phyloP scores from a whole-genome alignment of 1,140 invertebrate species.

The Heliconius melpomene region DNA sequence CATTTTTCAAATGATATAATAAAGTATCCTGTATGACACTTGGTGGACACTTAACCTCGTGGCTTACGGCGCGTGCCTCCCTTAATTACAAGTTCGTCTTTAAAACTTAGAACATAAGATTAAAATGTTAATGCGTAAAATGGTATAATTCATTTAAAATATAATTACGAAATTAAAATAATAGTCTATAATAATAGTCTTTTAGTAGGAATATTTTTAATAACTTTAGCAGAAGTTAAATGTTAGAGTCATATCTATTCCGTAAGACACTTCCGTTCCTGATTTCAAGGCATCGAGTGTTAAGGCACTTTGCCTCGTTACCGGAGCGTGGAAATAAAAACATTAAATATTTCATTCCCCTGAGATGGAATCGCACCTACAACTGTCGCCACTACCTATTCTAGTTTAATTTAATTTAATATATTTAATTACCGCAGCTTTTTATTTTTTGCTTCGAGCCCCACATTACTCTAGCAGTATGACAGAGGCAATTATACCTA shows the following conservation, averaged over 20 bases:
- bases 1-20: neutral
- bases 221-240: neutral
- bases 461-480: neutral
- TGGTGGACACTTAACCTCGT: constrained; percentile 40
- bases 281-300: too few species aligned
- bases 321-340: too few species aligned
- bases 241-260: neutral
- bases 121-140: constrained; percentile 14
- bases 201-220: neutral
- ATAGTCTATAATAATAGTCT: neutral
- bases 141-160: neutral
- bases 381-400: too few species aligned
- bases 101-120: constrained; percentile 22
- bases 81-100: constrained; percentile 35
- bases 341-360: too few species aligned
- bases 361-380: too few species aligned
- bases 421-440: neutral
- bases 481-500: neutral
- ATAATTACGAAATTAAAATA: neutral
- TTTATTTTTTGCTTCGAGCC: neutral
- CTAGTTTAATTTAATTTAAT: too few species aligned
- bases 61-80: constrained; percentile 40
- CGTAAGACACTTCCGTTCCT: too few species aligned
- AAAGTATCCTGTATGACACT: constrained; percentile 38
- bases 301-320: too few species aligned